Percentiles rank a stretch among this genome's conserved stretches.
Conservation (phyloP, 2,888 invertebrate genomes). For the Stenodema calcarata region DNA sequence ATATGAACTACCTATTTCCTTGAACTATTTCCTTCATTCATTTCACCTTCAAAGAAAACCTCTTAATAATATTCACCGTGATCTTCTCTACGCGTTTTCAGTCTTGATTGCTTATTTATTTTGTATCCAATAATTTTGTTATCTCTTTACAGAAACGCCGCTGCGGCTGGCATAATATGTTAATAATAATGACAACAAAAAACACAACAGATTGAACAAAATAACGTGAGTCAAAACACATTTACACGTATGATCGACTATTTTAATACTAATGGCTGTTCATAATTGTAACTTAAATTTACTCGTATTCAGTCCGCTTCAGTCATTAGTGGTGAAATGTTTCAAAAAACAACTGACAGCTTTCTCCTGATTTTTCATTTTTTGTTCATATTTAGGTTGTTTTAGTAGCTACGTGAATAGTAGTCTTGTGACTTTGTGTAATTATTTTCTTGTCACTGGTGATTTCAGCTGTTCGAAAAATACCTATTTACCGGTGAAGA, state of each 20-base stretch:
- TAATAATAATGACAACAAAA: constrained; percentile 52
- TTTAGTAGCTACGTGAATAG: too few species aligned
- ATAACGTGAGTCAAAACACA: background rate
- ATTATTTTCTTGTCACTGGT: background rate
- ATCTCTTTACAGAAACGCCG: background rate
- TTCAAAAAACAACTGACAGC: background rate
- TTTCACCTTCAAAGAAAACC: background rate
- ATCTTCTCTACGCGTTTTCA: constrained; percentile 31
- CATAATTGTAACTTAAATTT: constrained; percentile 18
- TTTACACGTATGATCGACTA: background rate
- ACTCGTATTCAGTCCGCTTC: constrained; percentile 17
- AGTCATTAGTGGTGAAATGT: background rate
- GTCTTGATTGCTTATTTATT: constrained; percentile 47
- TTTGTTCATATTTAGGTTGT: background rate
- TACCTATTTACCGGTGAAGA: background rate
- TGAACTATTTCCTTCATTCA: too few species aligned
- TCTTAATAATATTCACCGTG: background rate
- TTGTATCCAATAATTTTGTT: background rate
- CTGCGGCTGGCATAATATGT: constrained; percentile 52
- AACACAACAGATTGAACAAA: background rate
- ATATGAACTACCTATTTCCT: too few species aligned
- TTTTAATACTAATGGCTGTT: constrained; percentile 49
- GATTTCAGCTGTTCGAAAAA: background rate
- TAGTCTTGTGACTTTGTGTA: too few species aligned
- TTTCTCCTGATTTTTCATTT: background rate